phyloP scores from a whole-genome alignment of 2,888 invertebrate genomes.

The Dusona sp. region DNA sequence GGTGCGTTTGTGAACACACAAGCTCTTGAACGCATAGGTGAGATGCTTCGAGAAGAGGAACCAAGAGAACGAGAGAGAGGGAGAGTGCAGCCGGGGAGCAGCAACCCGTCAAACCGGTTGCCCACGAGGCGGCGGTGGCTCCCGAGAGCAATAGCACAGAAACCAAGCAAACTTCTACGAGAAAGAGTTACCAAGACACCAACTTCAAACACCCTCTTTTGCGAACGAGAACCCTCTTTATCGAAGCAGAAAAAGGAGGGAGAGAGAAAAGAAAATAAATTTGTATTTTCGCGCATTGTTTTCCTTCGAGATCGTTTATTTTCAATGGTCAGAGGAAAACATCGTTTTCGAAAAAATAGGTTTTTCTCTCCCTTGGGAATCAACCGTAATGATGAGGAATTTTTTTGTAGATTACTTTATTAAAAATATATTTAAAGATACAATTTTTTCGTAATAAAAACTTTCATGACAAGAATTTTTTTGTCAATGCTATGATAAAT shows the following conservation, averaged over 20 bases:
- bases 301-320: not conserved
- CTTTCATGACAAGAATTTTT: no score
- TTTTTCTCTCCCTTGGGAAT: not conserved
- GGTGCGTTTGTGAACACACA: conserved; percentile 40
- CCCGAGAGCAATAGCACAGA: conserved; percentile 76
- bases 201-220: conserved; percentile 74
- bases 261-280: conserved; percentile 74
- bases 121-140: conserved; percentile 77
- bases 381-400: not conserved
- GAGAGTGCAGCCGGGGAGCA: conserved; percentile 74
- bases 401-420: not conserved
- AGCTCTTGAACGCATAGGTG: conserved; percentile 47
- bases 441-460: no score
- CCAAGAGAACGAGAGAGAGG: conserved; percentile 56
- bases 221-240: conserved; percentile 39
- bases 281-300: conserved; percentile 69
- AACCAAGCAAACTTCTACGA: conserved; percentile 45
- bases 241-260: conserved; percentile 20
- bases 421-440: no score
- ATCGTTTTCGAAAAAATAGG: not conserved
- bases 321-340: not conserved
- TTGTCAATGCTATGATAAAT: no score
- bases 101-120: conserved; percentile 84
- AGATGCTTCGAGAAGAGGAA: conserved; percentile 41
- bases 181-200: conserved; percentile 68